Base-by-base conservation (phyloP, 2,888 invertebrate species). In the Oegoconia quadripuncta region DNA sequence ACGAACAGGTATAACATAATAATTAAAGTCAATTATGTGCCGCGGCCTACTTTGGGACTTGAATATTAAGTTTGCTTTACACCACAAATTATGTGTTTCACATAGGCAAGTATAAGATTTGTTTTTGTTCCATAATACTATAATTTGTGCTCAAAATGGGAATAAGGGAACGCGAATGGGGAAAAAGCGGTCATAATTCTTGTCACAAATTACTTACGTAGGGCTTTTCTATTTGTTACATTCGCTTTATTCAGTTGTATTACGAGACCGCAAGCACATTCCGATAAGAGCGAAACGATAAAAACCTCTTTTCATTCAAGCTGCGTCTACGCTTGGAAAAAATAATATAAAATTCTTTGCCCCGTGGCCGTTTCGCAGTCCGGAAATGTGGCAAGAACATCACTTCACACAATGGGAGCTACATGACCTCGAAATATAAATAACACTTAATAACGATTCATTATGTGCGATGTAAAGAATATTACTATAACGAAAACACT, bases 121-220 rank as follows among this genome's bases (percentile, higher is more conserved):
- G 11, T 27, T 4, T 34, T 23, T 29, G 26, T 33, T 33, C 11
- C 20, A 20, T 15, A 34, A 34, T n/a, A 17, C 16, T 16, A 25
- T 9, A 34, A 26, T 26, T 25, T 18, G 11, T 30, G 23, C 37
- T 38, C 27, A 26, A 18, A 42, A 42, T 26, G 20, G 30, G 27
- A 41, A n/a, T 27, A 37, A 29, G 26, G 18, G 32, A 36, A 41
- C 26, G 32, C 33, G 34, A 37, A 26, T 22, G 34, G 37, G 28
- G 28, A 26, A 33, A 41, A 33, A 37, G 30, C 37, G 37, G 37
- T 37, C 34, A 42, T 37, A 37, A 37, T 42, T 42, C 37, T 42
- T 37, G 37, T 37, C 41, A 34, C 41, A 42, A 42, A 42, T 37
- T 42, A 42, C 41, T 42, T 42, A 41, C 41, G 37, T 38, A 42